phyloP scores from a whole-genome alignment of 2,797 vertebrate species.

The Helarctos malayanus region DNA sequence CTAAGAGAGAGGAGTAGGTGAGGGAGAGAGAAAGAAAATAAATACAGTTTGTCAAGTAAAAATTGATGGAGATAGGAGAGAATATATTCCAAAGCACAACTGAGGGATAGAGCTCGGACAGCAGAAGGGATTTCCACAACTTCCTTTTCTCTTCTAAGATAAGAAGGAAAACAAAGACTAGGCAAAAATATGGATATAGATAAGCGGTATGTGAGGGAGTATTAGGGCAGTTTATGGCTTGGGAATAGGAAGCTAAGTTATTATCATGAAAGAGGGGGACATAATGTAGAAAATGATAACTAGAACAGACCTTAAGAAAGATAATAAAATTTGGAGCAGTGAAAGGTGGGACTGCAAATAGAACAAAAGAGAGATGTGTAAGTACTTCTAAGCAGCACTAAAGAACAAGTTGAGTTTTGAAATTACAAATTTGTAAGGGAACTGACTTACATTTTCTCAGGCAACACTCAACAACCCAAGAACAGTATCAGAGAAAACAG shows the following conservation, averaged over 20 bases:
- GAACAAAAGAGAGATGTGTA: neutral
- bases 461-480: neutral
- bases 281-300: neutral
- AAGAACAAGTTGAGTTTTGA: neutral
- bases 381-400: neutral
- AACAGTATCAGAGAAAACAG: constrained; percentile 23
- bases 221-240: neutral
- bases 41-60: neutral
- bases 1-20: neutral
- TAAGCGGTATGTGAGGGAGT: neutral
- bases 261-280: neutral
- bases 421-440: neutral
- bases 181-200: neutral
- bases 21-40: neutral
- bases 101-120: neutral
- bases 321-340: neutral
- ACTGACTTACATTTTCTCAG: neutral
- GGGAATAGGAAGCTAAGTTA: neutral
- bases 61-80: neutral
- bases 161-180: neutral
- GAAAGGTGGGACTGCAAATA: neutral
- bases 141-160: neutral
- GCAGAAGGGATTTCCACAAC: neutral
- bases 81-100: neutral
- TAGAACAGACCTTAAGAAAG: neutral